These are phyloP conservation scores for Amblyraja radiata DNA, from an alignment of 2,797 vertebrate genomes.

Conservation along the genomic window DNA sequence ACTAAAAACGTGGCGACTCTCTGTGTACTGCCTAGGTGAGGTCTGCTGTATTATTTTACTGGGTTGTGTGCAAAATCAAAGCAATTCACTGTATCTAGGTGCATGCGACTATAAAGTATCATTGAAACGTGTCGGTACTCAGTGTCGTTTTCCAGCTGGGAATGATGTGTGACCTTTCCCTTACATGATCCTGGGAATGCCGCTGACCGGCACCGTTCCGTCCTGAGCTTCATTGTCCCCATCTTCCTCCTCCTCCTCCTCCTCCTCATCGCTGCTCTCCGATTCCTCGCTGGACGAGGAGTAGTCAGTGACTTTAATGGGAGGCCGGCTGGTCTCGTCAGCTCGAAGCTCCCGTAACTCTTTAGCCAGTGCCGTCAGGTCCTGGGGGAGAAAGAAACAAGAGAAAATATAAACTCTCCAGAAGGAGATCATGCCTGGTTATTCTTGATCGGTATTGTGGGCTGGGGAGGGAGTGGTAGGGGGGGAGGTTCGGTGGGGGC, in stretches of 20 bases:
- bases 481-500: no score
- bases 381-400: conserved; percentile 57
- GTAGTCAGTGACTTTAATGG: conserved; percentile 95
- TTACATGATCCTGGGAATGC: conserved; percentile 96
- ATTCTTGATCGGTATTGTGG: no score
- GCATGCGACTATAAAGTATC: no score
- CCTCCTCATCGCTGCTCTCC: conserved; percentile 74
- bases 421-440: not conserved
- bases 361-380: conserved; percentile 93
- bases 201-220: conserved; percentile 87
- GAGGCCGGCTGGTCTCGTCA: conserved; percentile 84
- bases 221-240: conserved; percentile 81
- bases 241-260: conserved; percentile 77
- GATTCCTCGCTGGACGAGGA: conserved; percentile 96
- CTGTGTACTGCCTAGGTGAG: no score
- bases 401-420: conserved; percentile 36
- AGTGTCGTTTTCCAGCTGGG: not conserved
- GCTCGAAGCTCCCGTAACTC: conserved; percentile 88
- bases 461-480: not conserved
- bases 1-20: no score
- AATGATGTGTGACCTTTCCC: conserved; percentile 42
- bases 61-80: no score
- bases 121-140: no score
- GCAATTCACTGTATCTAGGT: no score
- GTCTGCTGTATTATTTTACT: no score